Percentiles rank a stretch among this genome's conserved stretches.
phyloP scores from a whole-genome alignment of 2,113 vertebrate genomes.

The Corydoras sp. region DNA sequence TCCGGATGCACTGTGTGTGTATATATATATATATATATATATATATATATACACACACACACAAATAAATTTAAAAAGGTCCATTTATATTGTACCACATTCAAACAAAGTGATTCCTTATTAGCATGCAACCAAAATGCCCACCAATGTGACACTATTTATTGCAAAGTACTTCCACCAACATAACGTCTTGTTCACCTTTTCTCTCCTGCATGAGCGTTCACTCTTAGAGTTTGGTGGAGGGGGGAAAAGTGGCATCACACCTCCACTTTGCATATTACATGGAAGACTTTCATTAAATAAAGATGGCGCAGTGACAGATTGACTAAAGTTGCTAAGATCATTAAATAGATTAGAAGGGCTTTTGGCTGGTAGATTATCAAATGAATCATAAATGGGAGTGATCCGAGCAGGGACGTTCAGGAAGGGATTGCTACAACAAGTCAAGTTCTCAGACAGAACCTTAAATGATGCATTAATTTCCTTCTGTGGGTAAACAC shows the following conservation, averaged over 20 bases:
- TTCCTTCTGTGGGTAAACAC: slow-evolving; percentile 69
- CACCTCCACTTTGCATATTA: slow-evolving; percentile 53
- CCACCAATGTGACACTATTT: not conserved
- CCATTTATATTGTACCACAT: no score
- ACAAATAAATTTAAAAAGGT: no score
- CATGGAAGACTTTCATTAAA: slow-evolving; percentile 3
- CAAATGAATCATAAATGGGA: slow-evolving; percentile 58
- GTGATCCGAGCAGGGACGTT: slow-evolving; percentile 63
- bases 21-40: no score
- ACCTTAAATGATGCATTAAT: slow-evolving; percentile 57
- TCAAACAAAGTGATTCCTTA: no score
- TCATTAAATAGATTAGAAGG: slow-evolving; percentile 5
- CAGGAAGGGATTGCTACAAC: slow-evolving; percentile 64
- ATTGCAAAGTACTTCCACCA: not conserved
- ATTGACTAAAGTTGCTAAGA: not conserved
- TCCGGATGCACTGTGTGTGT: no score
- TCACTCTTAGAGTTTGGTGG: slow-evolving; percentile 85
- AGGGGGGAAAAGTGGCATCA: slow-evolving; percentile 84
- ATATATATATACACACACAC: no score
- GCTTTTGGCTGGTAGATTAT: not conserved
- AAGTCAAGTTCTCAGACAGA: slow-evolving; percentile 68
- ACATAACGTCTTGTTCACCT: slow-evolving; percentile 72
- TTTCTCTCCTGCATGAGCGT: slow-evolving; percentile 82
- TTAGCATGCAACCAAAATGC: not conserved
- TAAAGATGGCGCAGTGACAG: slow-evolving; percentile 3